A percentile compares a stretch with the other conserved stretches of the same genome.
Conservation (phyloP, 2,797 vertebrate species). For the Pristis pectinata region DNA sequence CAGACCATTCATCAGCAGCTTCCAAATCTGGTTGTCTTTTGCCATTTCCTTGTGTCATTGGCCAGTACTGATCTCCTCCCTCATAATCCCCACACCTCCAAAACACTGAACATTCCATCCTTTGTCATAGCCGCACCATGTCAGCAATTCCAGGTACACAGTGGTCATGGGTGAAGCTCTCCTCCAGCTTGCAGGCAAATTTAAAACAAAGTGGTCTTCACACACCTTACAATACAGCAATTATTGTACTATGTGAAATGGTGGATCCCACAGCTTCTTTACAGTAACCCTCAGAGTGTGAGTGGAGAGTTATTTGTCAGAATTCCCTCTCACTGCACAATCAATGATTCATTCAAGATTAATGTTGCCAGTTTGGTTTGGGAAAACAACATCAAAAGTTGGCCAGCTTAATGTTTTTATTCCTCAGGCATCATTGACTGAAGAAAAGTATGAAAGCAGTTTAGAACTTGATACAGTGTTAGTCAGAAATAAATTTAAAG, state of each 20-base stretch:
- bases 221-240: background rate
- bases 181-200: too few relatives aligned
- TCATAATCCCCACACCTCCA: too few relatives aligned
- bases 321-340: background rate
- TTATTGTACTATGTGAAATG: background rate
- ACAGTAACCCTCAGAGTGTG: background rate
- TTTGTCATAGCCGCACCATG: too few relatives aligned
- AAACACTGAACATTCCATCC: too few relatives aligned
- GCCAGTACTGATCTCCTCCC: too few relatives aligned
- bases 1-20: too few relatives aligned
- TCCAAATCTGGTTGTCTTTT: too few relatives aligned
- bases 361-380: too few relatives aligned
- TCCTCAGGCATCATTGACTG: background rate
- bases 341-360: background rate
- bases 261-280: background rate
- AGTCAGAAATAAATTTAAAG: background rate
- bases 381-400: background rate
- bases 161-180: too few relatives aligned
- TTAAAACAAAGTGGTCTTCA: too few relatives aligned
- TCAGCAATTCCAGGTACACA: too few relatives aligned
- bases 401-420: background rate
- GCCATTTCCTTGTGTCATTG: background rate
- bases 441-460: background rate
- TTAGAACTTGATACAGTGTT: background rate
- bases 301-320: background rate